phyloP scores from a whole-genome alignment of 2,113 vertebrate genomes.

The Cardinalis cardinalis region DNA sequence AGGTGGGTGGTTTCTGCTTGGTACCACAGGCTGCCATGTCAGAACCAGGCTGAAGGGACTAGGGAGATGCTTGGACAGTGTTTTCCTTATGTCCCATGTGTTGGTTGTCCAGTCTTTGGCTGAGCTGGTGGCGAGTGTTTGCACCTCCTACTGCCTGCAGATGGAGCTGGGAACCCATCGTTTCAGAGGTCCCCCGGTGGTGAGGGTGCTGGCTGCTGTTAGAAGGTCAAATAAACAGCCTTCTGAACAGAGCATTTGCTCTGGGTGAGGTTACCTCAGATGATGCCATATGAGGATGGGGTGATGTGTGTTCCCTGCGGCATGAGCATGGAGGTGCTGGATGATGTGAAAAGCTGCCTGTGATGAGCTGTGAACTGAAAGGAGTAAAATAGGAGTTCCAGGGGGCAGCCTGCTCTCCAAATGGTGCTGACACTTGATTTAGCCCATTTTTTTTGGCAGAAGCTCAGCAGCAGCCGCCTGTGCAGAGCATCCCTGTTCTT shows the following conservation, averaged over 20 bases:
- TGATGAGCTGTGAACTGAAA: not conserved
- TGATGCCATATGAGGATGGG: not conserved
- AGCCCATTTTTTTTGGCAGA: not conserved
- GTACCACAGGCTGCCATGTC: not conserved
- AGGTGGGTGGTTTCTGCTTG: not conserved
- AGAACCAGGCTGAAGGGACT: not conserved
- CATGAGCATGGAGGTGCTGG: rapidly evolving
- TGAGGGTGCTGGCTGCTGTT: not conserved
- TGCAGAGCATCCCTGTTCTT: not conserved
- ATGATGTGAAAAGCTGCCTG: not conserved
- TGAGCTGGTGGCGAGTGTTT: not conserved
- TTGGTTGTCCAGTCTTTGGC: not conserved
- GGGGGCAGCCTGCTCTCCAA: not conserved
- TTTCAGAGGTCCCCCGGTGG: rapidly evolving
- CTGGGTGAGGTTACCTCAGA: not conserved
- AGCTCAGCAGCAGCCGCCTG: not conserved
- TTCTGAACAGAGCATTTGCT: not conserved
- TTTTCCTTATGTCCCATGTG: not conserved
- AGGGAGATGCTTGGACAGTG: not conserved
- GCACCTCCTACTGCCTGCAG: not conserved
- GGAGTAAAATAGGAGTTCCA: not conserved
- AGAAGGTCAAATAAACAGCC: not conserved
- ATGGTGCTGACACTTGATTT: not conserved
- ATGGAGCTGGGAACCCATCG: not conserved
- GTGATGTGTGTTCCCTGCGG: not conserved